Percentiles rank a stretch among this genome's conserved stretches.
Conservation (phyloP, 92 coral and sea anemone genomes). For the Palythoa grandiflora region DNA sequence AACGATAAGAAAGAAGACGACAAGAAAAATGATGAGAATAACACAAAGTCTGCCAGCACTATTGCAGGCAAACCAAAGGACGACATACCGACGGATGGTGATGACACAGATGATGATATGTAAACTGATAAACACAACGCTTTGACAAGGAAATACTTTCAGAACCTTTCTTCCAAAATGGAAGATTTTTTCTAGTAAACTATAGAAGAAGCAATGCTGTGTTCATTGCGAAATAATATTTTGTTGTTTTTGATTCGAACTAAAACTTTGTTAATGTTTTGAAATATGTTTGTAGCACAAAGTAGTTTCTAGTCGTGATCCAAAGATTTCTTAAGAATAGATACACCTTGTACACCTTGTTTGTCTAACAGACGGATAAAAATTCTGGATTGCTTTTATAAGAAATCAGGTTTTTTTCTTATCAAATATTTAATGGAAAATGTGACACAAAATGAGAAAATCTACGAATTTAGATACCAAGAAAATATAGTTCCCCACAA, state of each 20-base stretch:
- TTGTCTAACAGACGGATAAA: not conserved
- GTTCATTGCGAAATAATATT: not conserved
- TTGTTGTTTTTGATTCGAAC: not conserved
- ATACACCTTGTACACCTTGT: not conserved
- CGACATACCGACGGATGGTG: constrained; percentile 32
- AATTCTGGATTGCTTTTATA: not conserved
- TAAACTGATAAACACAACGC: not conserved
- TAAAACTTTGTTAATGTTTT: not conserved
- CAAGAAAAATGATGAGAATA: not conserved
- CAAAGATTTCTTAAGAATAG: not conserved
- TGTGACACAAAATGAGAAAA: not conserved
- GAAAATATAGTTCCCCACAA: not conserved
- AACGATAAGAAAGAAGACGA: constrained; percentile 21
- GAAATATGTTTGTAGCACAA: not conserved
- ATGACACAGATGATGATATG: constrained; percentile 39
- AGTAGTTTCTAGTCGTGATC: not conserved
- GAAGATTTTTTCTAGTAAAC: constrained; percentile 6
- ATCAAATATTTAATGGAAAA: not conserved
- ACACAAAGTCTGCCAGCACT: not conserved
- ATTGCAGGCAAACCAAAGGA: constrained; percentile 39
- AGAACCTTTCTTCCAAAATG: not conserved
- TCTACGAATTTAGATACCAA: not conserved
- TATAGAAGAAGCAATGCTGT: not conserved
- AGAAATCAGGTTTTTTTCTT: not conserved
- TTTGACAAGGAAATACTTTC: not conserved